Conservation (phyloP, 2,113 vertebrate species). For the Naja naja region DNA sequence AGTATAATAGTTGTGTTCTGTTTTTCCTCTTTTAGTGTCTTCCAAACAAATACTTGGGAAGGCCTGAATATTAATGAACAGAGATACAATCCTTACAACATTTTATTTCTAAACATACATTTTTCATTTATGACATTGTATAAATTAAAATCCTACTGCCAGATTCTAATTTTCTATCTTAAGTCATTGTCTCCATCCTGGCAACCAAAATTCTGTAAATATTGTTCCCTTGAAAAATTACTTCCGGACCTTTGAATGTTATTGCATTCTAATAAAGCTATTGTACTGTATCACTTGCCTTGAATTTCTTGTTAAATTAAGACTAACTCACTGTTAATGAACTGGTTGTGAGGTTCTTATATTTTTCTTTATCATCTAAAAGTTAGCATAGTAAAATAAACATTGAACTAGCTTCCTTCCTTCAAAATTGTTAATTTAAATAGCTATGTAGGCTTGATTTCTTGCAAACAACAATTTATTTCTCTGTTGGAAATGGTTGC, state of each 20-base stretch:
- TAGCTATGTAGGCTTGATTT: not conserved
- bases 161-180: not conserved
- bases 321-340: not conserved
- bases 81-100: not conserved
- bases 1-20: not conserved
- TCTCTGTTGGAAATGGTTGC: not conserved
- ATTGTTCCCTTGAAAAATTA: not conserved
- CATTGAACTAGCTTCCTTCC: not conserved
- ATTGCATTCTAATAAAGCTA: not conserved
- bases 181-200: slow-evolving; percentile 8
- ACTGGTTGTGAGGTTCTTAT: not conserved
- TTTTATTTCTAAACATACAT: not conserved
- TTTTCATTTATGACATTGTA: not conserved
- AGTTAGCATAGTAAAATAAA: not conserved
- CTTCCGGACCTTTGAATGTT: not conserved
- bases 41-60: not conserved
- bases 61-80: not conserved
- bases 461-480: not conserved
- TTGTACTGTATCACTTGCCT: not conserved
- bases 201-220: not conserved
- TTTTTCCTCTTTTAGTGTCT: not conserved
- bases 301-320: not conserved
- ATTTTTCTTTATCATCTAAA: not conserved
- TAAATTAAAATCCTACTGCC: not conserved
- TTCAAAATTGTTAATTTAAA: not conserved